Percentiles rank a stretch among this genome's conserved stretches.
phyloP scores from a whole-genome alignment of 2,797 vertebrate genomes.

The Lagodon rhomboides region DNA sequence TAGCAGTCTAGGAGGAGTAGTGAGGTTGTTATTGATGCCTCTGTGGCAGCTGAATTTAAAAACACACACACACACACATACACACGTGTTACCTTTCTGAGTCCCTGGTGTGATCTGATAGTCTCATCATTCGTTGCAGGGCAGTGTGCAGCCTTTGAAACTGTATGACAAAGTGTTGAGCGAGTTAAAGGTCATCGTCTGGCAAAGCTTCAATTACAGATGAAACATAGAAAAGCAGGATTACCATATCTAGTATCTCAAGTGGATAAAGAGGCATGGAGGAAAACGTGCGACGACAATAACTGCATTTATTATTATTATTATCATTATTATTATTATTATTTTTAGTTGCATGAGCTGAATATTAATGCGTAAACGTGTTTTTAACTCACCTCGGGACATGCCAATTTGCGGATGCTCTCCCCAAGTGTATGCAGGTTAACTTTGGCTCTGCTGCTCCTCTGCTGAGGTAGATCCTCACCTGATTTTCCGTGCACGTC shows the following conservation, averaged over 20 bases:
- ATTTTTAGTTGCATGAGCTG: conserved; percentile 11
- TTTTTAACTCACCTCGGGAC: conserved; percentile 91
- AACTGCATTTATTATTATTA: background rate
- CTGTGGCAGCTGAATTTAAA: conserved; percentile 19
- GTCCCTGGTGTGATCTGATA: conserved; percentile 82
- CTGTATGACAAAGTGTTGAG: conserved; percentile 82
- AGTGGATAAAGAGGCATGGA: background rate
- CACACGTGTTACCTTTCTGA: conserved; percentile 86
- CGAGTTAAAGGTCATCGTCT: conserved; percentile 72
- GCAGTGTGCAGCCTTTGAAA: conserved; percentile 93
- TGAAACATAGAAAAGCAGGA: background rate
- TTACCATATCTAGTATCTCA: background rate
- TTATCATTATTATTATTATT: no score
- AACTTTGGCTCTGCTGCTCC: conserved; percentile 91
- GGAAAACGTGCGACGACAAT: background rate
- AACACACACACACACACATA: background rate
- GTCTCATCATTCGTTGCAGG: conserved; percentile 90
- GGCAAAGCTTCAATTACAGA: conserved; percentile 30
- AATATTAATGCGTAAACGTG: conserved; percentile 16
- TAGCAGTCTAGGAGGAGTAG: background rate
- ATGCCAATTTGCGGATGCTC: conserved; percentile 95
- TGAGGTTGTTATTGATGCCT: conserved; percentile 31
- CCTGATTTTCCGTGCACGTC: conserved; percentile 85
- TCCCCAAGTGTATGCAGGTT: conserved; percentile 96
- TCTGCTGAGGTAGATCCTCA: conserved; percentile 86